Base-by-base conservation (phyloP, 1,140 invertebrate genomes). In the Onthophagus taurus region DNA sequence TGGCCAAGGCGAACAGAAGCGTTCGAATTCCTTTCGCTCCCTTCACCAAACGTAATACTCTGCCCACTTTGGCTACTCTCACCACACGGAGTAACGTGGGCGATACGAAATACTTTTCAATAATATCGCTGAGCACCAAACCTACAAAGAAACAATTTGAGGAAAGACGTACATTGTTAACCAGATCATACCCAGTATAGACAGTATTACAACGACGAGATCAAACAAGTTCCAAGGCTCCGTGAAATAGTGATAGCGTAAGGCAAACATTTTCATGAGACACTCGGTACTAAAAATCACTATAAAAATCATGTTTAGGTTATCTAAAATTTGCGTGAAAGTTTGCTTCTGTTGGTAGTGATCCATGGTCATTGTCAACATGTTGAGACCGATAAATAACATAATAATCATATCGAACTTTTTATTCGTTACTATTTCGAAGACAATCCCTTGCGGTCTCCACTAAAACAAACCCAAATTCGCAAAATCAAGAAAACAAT, bases 391-490 rank as follows among this genome's bases (percentile, higher is more conserved):
- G 63, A 99, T 98, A 71, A 97, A 93, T 69, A 96, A 79, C 93
- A 99, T 97, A 67, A 98, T 98, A 59, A 93, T 81, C 84, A 98
- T 97, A 72, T 98, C 95, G 72, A 98, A 98, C 72, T 97, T 97
- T 70, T 96, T 95, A 72, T 95, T 90, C 44, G 89, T 95, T 52
- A 92, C 89, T 66, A 97, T 83, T 74, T 97, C 91, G 69, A 97
- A 98, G 52, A 97, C 85, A 59, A 96, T 85, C 44, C 83, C 88
- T 77, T 97, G 91, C 38, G 90, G 87, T 67, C 83, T 82, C 82
- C 92, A 93, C 92, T 98, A 72, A 23, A 80, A 77, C 48, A n/a
- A n/a, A 50, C 30, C 31, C 31, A 33, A 20, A 18, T 17, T 2
- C 6, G 3, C 19, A n/a, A 8, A 29, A 13, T 29, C 55, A 57